Evolutionary conservation across 2,113 vertebrate species (phyloP).

Genomic region (Laticauda colubrina): DNA sequence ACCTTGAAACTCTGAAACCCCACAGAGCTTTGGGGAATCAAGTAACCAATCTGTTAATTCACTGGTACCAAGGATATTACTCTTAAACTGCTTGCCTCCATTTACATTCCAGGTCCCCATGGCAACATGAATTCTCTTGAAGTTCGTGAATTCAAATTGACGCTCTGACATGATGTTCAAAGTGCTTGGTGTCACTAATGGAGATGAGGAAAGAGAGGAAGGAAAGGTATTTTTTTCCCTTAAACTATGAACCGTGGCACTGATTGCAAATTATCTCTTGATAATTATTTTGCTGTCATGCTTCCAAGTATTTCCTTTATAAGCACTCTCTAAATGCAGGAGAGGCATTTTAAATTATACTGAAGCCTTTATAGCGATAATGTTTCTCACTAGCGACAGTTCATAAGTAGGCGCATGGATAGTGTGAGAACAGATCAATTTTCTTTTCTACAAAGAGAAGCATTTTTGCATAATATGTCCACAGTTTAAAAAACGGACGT

Average conservation of each 20-base stretch:
- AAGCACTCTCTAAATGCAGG: neutral
- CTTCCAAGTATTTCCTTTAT: conserved; percentile 24
- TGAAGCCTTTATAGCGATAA: neutral
- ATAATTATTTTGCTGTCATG: conserved; percentile 1
- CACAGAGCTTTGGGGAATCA: conserved; percentile 69
- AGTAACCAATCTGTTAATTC: conserved; percentile 79
- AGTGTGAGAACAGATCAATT: neutral
- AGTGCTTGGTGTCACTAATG: conserved; percentile 71
- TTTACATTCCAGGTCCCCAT: conserved; percentile 80
- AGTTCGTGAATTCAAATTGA: conserved; percentile 77
- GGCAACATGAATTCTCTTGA: conserved; percentile 69
- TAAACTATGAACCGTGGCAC: neutral
- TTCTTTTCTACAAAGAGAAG: neutral
- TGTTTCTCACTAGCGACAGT: neutral
- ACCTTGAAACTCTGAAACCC: conserved; percentile 69
- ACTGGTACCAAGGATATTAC: conserved; percentile 70
- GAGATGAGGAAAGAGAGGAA: neutral
- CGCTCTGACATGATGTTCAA: conserved; percentile 77
- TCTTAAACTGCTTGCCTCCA: conserved; percentile 78
- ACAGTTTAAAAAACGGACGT: neutral
- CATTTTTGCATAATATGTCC: neutral
- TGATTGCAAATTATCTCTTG: conserved; percentile 15
- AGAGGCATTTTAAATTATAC: neutral
- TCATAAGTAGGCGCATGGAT: neutral
- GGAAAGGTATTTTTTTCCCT: neutral